A percentile compares a stretch with the other conserved stretches of the same genome.
Conservation (phyloP, 2,888 invertebrate species). For the Liopterus haemorrhoidalis region DNA sequence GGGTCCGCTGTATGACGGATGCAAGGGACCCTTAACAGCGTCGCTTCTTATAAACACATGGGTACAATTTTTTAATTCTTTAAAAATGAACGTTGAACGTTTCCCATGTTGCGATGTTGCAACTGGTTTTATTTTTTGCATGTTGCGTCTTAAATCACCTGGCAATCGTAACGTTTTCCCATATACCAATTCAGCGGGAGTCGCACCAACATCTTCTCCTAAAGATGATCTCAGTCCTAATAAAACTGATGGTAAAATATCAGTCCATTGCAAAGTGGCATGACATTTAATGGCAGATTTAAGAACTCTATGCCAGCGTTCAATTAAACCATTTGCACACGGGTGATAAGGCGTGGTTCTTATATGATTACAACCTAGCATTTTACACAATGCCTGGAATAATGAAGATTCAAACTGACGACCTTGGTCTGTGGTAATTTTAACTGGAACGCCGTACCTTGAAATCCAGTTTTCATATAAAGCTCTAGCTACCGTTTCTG, state of each 20-base stretch:
- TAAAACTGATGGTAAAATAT: neutral
- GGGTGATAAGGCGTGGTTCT: constrained; percentile 4
- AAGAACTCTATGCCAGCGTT: constrained; percentile 2
- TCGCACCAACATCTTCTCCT: neutral
- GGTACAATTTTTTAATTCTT: too few relatives aligned
- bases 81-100: too few relatives aligned
- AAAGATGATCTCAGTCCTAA: constrained; percentile 4
- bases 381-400: too few relatives aligned
- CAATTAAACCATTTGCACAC: constrained; percentile 2
- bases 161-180: constrained; percentile 2
- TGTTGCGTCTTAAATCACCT: too few relatives aligned
- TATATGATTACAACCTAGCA: too few relatives aligned
- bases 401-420: constrained; percentile 31
- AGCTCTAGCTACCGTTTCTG: constrained; percentile 25
- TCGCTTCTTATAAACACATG: too few relatives aligned
- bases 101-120: too few relatives aligned
- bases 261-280: neutral
- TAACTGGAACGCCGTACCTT: constrained; percentile 26
- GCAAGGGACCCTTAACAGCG: too few relatives aligned
- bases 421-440: constrained; percentile 32
- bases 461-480: constrained; percentile 26
- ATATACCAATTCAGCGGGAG: constrained; percentile 7
- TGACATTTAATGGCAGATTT: too few relatives aligned
- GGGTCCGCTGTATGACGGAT: too few relatives aligned
- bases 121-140: too few relatives aligned